Evolutionary conservation across 2,797 vertebrate species (phyloP).

Genomic region (Crocidura indochinensis): DNA sequence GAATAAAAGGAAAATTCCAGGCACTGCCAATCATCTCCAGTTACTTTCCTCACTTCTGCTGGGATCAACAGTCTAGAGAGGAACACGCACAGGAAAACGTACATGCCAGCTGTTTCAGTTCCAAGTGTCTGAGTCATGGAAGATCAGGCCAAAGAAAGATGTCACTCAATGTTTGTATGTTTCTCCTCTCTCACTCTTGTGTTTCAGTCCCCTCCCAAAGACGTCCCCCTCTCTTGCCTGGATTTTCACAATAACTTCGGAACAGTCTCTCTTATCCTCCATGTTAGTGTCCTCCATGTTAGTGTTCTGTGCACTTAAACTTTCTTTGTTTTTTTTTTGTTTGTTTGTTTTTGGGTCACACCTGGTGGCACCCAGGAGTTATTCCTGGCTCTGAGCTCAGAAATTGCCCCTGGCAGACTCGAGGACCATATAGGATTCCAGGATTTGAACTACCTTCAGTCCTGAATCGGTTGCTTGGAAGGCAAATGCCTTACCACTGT

Average conservation of each 20-base stretch:
- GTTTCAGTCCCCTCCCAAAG: too few species aligned
- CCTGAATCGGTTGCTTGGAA: too few species aligned
- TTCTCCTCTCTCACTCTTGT: background rate
- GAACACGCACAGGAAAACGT: background rate
- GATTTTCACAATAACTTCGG: background rate
- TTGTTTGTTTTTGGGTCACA: too few species aligned
- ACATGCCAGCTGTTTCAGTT: background rate
- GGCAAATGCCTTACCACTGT: too few species aligned
- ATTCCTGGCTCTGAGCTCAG: too few species aligned
- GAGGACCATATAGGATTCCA: too few species aligned
- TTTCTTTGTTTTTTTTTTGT: too few species aligned
- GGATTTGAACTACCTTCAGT: too few species aligned
- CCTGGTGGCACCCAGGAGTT: too few species aligned
- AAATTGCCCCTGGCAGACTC: too few species aligned
- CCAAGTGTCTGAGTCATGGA: background rate
- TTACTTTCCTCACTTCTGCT: background rate
- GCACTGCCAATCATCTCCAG: background rate
- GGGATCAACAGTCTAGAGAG: background rate
- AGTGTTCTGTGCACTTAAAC: background rate
- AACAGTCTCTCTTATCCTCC: background rate
- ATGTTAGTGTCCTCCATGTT: background rate
- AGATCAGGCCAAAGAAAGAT: background rate
- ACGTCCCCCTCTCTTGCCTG: background rate
- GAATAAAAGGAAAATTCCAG: conserved; percentile 35
- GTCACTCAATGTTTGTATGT: background rate